Evolutionary conservation across 2,888 invertebrate genomes (phyloP), one percentile per base, ranked within the genome.

Genomic region (Dorcus parallelipipedus): DNA sequence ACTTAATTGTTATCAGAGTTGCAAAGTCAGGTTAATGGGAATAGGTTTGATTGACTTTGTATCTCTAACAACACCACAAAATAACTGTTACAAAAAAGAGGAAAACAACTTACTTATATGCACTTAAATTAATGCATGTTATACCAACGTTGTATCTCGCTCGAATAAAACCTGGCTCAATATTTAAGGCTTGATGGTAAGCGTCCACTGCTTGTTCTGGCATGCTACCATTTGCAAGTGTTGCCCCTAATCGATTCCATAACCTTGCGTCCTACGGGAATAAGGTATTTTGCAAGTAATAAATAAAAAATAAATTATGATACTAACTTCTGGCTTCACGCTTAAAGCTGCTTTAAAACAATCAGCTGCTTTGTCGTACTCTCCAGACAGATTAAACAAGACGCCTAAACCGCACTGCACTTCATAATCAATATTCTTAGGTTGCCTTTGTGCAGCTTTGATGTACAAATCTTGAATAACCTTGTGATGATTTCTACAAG

Each of bases 61-160:
- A 20, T 3, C 20, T 20, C 20, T 20, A 20, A 20, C 3, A 20
- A 20, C 3, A 20, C 20, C 2, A 20, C 20, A 20, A 20, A 20
- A 20, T 20, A 20, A 20, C 20, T 20, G 20, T 20, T 20, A 20
- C 20, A 42, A 14, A 14, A 42, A 6, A 14, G n/a, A 10, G 3
- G 7, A 42, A 49, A 48, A 10, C 17, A 33, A 65, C 70, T 68
- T 67, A 78, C 78, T 71, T 74, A 74, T 97, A 91, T 47, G 95
- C 95, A 67, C 91, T 90, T 48, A 99, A 84, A 79, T 97, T 97
- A 80, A 98, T 93, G 75, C 98, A 99, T 59, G 96, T 95, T 55
- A 99, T 97, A 26, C 97, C 98, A 58, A 99, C 90, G 81, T 99
- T 99, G 76, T 97, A 99, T 60, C 99, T 85, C 6, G 97, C 97